These are phyloP conservation scores for Hydrochoerus hydrochaeris DNA, from an alignment of 2,113 vertebrate species.

Conservation along the genomic window DNA sequence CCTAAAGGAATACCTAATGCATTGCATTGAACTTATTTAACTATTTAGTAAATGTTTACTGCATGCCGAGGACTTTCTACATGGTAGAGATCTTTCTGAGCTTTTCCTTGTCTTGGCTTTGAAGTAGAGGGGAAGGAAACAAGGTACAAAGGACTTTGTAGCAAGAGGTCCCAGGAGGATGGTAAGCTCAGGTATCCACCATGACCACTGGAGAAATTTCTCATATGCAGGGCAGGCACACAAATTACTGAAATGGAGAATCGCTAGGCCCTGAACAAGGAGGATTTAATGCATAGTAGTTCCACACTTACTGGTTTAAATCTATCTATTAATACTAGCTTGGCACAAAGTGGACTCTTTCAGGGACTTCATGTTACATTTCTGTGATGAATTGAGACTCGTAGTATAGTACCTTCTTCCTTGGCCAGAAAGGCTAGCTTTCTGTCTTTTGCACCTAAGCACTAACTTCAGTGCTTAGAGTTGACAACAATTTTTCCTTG, in stretches of 20 bases:
- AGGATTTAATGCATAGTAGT: not conserved
- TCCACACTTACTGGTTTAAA: slow-evolving; percentile 17
- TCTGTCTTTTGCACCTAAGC: not conserved
- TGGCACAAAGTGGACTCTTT: slow-evolving; percentile 30
- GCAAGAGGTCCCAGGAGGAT: not conserved
- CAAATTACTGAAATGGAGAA: not conserved
- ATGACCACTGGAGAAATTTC: not conserved
- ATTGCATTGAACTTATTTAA: not conserved
- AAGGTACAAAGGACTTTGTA: not conserved
- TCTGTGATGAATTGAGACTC: slow-evolving; percentile 5
- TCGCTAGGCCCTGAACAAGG: not conserved
- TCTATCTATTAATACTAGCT: not conserved
- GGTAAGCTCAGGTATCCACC: not conserved
- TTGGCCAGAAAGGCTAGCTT: slow-evolving; percentile 7
- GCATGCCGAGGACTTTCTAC: not conserved
- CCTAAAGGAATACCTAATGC: not conserved
- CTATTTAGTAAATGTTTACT: not conserved
- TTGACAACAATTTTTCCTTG: not conserved
- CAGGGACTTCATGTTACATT: not conserved
- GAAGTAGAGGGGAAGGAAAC: not conserved
- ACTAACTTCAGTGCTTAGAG: not conserved
- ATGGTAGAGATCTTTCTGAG: not conserved
- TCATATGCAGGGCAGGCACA: not conserved
- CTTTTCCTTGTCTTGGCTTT: not conserved
- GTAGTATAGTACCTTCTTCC: not conserved